Percentiles rank a stretch among this genome's conserved stretches.
Conservation (phyloP, 2,888 invertebrate genomes). For the Lepidochitona cinerea region DNA sequence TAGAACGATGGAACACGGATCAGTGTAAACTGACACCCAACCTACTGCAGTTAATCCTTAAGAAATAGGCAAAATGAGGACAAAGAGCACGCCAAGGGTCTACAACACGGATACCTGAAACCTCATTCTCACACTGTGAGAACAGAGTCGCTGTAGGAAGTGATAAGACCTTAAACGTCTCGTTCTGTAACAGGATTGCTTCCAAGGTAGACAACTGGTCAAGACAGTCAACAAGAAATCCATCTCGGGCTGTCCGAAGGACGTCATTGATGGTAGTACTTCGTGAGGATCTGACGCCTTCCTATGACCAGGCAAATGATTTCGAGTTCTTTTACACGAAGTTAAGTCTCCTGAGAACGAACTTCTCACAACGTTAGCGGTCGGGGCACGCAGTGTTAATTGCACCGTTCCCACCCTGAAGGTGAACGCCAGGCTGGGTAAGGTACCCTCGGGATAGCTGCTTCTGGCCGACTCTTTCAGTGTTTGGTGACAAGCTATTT, state of each 20-base stretch:
- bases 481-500: slow-evolving; percentile 4
- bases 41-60: not conserved
- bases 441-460: not conserved
- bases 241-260: no score
- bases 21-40: not conserved
- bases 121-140: not conserved
- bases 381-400: slow-evolving; percentile 6
- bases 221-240: no score
- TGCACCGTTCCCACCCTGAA: slow-evolving; percentile 1
- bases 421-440: not conserved
- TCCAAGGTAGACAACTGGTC: no score
- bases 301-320: not conserved
- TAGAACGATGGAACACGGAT: not conserved
- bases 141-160: no score
- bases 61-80: not conserved
- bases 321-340: slow-evolving; percentile 9
- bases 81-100: not conserved
- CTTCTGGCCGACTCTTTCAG: not conserved
- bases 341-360: not conserved
- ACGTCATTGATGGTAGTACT: not conserved
- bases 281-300: slow-evolving; percentile 3
- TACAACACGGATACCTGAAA: not conserved
- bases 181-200: no score
- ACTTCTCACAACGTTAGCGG: not conserved
- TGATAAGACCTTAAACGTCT: no score